phyloP scores from a whole-genome alignment of 1,140 invertebrate genomes.

The Eulimnadia texana region DNA sequence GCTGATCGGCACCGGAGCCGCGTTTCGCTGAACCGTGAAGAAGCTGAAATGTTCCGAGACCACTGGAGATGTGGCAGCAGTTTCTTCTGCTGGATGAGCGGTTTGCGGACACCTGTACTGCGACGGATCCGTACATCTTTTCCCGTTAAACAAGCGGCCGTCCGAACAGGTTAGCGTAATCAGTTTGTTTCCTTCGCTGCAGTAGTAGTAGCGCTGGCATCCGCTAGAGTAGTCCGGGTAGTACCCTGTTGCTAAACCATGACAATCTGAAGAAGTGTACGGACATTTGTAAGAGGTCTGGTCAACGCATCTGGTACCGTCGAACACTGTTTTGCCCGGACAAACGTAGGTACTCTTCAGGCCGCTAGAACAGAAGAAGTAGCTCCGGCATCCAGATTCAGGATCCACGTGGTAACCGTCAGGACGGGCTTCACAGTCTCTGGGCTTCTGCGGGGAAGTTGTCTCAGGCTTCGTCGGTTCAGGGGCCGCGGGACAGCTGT shows the following conservation, averaged over 20 bases:
- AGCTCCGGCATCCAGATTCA: slow-evolving; percentile 38
- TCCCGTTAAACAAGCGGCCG: slow-evolving; percentile 38
- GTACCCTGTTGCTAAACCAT: slow-evolving; percentile 36
- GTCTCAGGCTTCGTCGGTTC: background rate
- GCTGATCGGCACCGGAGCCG: background rate
- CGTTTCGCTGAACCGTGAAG: background rate
- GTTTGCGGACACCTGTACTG: slow-evolving; percentile 21
- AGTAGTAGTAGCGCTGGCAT: slow-evolving; percentile 41
- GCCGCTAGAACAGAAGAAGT: slow-evolving; percentile 38
- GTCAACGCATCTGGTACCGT: slow-evolving; percentile 37
- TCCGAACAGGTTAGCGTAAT: slow-evolving; percentile 37
- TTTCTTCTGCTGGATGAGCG: background rate
- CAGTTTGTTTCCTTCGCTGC: slow-evolving; percentile 36
- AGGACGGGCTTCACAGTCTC: slow-evolving; percentile 23
- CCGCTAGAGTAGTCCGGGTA: slow-evolving; percentile 34
- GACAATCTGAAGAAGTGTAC: slow-evolving; percentile 29
- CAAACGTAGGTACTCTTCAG: slow-evolving; percentile 39
- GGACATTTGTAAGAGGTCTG: slow-evolving; percentile 30
- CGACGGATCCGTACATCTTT: slow-evolving; percentile 30
- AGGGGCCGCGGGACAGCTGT: background rate
- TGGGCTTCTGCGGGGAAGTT: background rate
- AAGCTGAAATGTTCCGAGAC: background rate
- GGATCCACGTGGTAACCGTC: slow-evolving; percentile 41
- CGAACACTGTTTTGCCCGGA: slow-evolving; percentile 33
- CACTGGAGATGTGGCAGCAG: background rate